Conservation (phyloP, 2,113 vertebrate species). For the Cariama cristata region DNA sequence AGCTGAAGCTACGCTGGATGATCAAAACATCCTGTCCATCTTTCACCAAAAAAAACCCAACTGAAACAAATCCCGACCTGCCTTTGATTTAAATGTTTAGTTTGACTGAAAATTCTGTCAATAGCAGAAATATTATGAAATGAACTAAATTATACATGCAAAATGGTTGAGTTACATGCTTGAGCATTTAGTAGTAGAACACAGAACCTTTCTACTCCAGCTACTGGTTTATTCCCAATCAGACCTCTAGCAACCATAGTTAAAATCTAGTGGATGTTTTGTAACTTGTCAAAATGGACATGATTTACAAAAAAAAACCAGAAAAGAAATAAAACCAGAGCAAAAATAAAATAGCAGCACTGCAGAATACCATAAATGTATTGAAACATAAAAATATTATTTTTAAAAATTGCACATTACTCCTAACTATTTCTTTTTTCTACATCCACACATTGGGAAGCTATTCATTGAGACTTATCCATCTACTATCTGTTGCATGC, state of each 20-base stretch:
- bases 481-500: not conserved
- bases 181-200: not conserved
- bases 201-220: not conserved
- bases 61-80: accelerated
- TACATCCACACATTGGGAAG: not conserved
- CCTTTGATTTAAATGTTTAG: not conserved
- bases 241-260: not conserved
- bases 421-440: not conserved
- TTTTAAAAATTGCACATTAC: not conserved
- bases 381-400: not conserved
- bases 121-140: not conserved
- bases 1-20: not conserved
- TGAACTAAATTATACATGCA: not conserved
- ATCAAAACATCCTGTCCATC: not conserved
- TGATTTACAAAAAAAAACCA: not conserved
- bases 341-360: not conserved
- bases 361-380: not conserved
- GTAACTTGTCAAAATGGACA: not conserved
- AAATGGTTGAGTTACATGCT: not conserved
- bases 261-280: not conserved
- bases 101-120: not conserved
- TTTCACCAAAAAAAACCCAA: accelerated
- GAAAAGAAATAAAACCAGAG: not conserved
- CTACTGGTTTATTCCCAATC: not conserved
- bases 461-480: not conserved